Conservation (phyloP, 2,797 vertebrate genomes). For the Oryzias dopingdopingensis region DNA sequence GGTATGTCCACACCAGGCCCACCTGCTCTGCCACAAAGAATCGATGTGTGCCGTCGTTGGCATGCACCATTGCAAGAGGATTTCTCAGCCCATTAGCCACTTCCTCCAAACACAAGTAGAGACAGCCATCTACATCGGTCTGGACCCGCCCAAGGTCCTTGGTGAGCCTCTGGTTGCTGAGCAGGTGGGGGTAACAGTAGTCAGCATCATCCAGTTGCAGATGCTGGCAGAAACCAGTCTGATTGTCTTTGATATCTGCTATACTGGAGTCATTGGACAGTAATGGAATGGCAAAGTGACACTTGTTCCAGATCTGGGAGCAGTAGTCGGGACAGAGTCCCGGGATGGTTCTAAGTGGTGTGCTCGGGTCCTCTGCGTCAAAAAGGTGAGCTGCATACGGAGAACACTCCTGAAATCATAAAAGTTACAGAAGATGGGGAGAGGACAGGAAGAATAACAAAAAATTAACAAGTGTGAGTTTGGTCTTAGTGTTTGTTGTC, state of each 20-base stretch:
- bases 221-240: conserved; percentile 77
- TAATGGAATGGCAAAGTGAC: conserved; percentile 76
- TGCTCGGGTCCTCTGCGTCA: conserved; percentile 89
- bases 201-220: conserved; percentile 85
- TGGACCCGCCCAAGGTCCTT: conserved; percentile 84
- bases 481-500: too few species aligned
- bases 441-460: not conserved
- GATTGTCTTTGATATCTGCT: conserved; percentile 70
- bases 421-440: not conserved
- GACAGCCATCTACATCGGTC: conserved; percentile 82
- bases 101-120: conserved; percentile 91
- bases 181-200: conserved; percentile 91
- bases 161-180: conserved; percentile 80
- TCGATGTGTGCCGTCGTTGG: conserved; percentile 89
- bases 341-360: conserved; percentile 83
- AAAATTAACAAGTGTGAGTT: not conserved
- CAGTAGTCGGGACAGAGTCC: conserved; percentile 94
- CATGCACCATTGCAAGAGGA: conserved; percentile 92
- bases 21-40: conserved; percentile 94
- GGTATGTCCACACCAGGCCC: conserved; percentile 92
- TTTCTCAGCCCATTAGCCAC: conserved; percentile 89
- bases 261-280: conserved; percentile 79
- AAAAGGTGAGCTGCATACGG: conserved; percentile 94
- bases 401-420: conserved; percentile 85
- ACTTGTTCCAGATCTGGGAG: conserved; percentile 79